A percentile compares a stretch with the other conserved stretches of the same genome.
Conservation (phyloP, 2,113 vertebrate genomes). For the Engystomops pustulosus region DNA sequence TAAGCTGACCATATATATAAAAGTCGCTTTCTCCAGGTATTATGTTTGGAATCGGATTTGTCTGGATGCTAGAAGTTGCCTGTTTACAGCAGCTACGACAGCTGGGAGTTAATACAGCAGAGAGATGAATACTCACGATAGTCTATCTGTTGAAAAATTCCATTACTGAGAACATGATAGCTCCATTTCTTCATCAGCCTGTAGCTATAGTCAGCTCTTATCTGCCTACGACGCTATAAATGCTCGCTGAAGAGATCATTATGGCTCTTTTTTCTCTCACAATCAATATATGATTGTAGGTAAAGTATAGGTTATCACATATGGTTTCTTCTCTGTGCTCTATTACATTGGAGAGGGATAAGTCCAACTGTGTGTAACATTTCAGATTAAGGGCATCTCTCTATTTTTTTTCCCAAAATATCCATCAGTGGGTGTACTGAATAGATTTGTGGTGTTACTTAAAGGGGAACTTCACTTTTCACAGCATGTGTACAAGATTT, state of each 20-base stretch:
- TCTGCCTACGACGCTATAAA: neutral
- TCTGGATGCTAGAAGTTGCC: neutral
- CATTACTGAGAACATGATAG: constrained; percentile 23
- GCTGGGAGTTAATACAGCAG: neutral
- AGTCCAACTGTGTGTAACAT: neutral
- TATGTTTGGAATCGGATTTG: neutral
- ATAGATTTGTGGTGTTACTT: neutral
- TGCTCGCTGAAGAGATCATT: neutral
- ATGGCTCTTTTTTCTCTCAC: neutral
- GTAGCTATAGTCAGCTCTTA: neutral
- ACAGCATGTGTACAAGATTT: neutral
- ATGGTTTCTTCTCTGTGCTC: neutral
- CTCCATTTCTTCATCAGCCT: constrained; percentile 1
- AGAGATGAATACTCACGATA: neutral
- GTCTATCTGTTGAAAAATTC: constrained; percentile 1
- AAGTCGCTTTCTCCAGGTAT: neutral
- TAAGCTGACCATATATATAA: neutral
- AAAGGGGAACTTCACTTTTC: neutral
- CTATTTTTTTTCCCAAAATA: neutral
- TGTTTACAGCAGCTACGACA: neutral
- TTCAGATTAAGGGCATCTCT: neutral
- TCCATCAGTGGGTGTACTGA: neutral
- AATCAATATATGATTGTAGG: constrained; percentile 18
- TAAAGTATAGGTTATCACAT: constrained; percentile 1
- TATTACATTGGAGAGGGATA: neutral